Percentiles rank a stretch among this genome's conserved stretches.
Evolutionary conservation across 2,888 invertebrate species (phyloP).

Genomic region (Volucella inflata): DNA sequence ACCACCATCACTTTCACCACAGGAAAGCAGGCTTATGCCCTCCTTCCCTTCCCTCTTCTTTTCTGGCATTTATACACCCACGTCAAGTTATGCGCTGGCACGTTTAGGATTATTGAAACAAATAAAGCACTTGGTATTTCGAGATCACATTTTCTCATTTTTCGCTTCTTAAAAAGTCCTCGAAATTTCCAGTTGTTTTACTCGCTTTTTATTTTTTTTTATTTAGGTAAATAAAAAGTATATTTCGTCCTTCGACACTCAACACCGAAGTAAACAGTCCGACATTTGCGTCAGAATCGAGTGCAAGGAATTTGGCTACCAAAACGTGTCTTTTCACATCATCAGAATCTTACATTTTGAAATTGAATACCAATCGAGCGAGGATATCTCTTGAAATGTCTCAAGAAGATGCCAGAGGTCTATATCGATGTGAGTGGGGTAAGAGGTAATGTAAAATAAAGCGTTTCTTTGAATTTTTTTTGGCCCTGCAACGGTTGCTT

Average conservation of each 20-base stretch:
- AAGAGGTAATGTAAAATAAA: slow-evolving; percentile 23
- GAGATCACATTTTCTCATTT: slow-evolving; percentile 58
- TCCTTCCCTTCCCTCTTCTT: no score
- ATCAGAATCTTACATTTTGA: slow-evolving; percentile 68
- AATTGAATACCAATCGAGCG: slow-evolving; percentile 66
- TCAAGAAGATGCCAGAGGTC: slow-evolving; percentile 43
- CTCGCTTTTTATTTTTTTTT: slow-evolving; percentile 22
- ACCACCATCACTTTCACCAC: slow-evolving; percentile 11
- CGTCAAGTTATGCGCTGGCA: slow-evolving; percentile 44
- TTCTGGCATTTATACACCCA: slow-evolving; percentile 5
- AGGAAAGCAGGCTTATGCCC: slow-evolving; percentile 3
- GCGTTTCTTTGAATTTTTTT: slow-evolving; percentile 16
- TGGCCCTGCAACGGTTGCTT: slow-evolving; percentile 13
- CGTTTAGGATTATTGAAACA: slow-evolving; percentile 69
- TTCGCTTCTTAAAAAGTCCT: slow-evolving; percentile 39
- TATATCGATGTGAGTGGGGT: not conserved
- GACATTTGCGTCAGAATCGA: slow-evolving; percentile 44
- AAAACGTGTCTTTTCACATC: slow-evolving; percentile 71
- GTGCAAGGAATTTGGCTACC: slow-evolving; percentile 43
- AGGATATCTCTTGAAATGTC: slow-evolving; percentile 42
- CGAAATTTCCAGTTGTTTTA: slow-evolving; percentile 18
- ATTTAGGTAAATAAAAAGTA: slow-evolving; percentile 53
- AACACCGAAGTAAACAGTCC: slow-evolving; percentile 49
- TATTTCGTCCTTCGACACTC: slow-evolving; percentile 15
- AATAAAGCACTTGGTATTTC: slow-evolving; percentile 62